phyloP scores from a whole-genome alignment of 2,888 invertebrate genomes.

The Ectropis crepuscularia region DNA sequence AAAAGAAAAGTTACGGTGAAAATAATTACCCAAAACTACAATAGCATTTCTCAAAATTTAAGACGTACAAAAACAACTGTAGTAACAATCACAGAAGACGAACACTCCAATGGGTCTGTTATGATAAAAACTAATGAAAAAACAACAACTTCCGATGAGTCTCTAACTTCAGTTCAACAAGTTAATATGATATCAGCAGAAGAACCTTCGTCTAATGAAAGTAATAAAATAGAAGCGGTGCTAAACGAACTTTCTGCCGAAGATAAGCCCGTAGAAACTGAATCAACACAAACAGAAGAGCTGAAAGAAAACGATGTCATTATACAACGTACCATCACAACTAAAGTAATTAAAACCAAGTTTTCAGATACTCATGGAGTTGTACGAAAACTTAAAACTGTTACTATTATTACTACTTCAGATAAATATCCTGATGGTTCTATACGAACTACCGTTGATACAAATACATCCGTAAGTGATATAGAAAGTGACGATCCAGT shows the following conservation, averaged over 20 bases:
- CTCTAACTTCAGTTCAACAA: slow-evolving; percentile 36
- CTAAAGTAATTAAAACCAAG: slow-evolving; percentile 62
- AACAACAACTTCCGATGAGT: slow-evolving; percentile 63
- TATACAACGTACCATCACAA: slow-evolving; percentile 60
- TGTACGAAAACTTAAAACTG: slow-evolving; percentile 61
- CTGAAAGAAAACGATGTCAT: slow-evolving; percentile 54
- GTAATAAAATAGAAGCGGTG: slow-evolving; percentile 47
- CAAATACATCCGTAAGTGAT: slow-evolving; percentile 67
- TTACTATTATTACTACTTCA: slow-evolving; percentile 65
- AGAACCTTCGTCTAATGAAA: slow-evolving; percentile 28
- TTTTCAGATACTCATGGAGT: slow-evolving; percentile 55
- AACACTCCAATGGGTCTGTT: slow-evolving; percentile 70
- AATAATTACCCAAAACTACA: slow-evolving; percentile 59
- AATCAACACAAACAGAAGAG: slow-evolving; percentile 53
- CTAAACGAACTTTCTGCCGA: slow-evolving; percentile 50
- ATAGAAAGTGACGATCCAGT: slow-evolving; percentile 50
- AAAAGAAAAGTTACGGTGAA: slow-evolving; percentile 64
- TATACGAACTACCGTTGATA: slow-evolving; percentile 64
- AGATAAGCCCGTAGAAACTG: slow-evolving; percentile 56
- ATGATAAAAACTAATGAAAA: slow-evolving; percentile 71
- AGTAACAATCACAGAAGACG: slow-evolving; percentile 68
- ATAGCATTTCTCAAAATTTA: slow-evolving; percentile 49
- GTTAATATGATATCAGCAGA: slow-evolving; percentile 23
- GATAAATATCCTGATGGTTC: slow-evolving; percentile 70
- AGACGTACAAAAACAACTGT: slow-evolving; percentile 67